These are phyloP conservation scores for Leptinotarsa defecta DNA, from an alignment of 1,140 invertebrate species.

Conservation along the genomic window DNA sequence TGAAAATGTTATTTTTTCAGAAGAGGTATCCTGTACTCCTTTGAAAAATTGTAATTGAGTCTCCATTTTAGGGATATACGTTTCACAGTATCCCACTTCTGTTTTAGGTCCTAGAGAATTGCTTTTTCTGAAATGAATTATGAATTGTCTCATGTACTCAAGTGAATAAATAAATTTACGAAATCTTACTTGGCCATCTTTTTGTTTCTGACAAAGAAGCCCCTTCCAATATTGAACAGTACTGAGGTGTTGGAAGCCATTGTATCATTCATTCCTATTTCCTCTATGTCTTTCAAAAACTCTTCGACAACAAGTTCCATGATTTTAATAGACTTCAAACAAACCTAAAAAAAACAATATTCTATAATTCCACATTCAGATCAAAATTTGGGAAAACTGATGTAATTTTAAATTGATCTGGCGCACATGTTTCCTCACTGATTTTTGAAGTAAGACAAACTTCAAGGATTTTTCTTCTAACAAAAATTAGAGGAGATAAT, in stretches of 20 bases:
- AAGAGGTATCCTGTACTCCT: slow-evolving; percentile 12
- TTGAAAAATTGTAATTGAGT: slow-evolving; percentile 28
- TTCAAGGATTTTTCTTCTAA: too few relatives aligned
- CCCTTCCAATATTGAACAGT: slow-evolving; percentile 39
- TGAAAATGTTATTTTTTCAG: not conserved
- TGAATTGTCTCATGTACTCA: too few relatives aligned
- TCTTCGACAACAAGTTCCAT: slow-evolving; percentile 32
- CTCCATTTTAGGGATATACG: slow-evolving; percentile 39
- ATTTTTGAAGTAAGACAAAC: too few relatives aligned
- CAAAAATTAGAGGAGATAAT: too few relatives aligned
- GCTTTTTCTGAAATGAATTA: not conserved
- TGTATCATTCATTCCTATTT: slow-evolving; percentile 32
- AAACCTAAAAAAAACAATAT: too few relatives aligned
- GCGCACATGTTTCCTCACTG: not conserved
- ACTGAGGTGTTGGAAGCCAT: slow-evolving; percentile 36
- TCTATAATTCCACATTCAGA: too few relatives aligned
- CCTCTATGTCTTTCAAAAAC: slow-evolving; percentile 34
- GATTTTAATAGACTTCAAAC: slow-evolving; percentile 4
- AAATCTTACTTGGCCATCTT: slow-evolving; percentile 19
- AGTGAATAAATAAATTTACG: too few relatives aligned
- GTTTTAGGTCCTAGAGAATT: not conserved
- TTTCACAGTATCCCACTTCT: slow-evolving; percentile 30
- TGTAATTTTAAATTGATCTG: too few relatives aligned
- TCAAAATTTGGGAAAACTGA: too few relatives aligned
- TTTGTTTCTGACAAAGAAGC: slow-evolving; percentile 35